Percentiles rank a stretch among this genome's conserved stretches.
Conservation (phyloP, 2,888 invertebrate genomes). For the Pantelozetes paolii region DNA sequence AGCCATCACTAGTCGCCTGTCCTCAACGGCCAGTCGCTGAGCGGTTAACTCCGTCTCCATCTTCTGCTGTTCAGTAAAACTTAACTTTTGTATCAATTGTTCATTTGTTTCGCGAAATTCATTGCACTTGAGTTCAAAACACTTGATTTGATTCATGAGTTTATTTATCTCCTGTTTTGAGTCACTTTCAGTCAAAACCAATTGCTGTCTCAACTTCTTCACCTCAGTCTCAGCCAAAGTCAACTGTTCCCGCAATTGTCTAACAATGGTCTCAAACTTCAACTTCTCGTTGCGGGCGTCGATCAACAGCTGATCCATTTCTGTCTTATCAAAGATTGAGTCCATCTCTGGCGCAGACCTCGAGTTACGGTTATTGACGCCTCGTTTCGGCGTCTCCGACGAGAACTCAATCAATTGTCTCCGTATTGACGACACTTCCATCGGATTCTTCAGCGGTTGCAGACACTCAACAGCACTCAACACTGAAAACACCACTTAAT, state of each 20-base stretch:
- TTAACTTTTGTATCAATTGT: conserved; percentile 61
- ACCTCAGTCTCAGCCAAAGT: conserved; percentile 67
- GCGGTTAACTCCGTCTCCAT: conserved; percentile 63
- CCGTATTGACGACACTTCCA: conserved; percentile 28
- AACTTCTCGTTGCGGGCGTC: conserved; percentile 65
- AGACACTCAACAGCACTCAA: neutral
- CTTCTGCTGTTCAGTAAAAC: conserved; percentile 68
- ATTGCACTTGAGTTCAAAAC: conserved; percentile 33
- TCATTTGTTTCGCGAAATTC: conserved; percentile 37
- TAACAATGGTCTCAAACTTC: conserved; percentile 57
- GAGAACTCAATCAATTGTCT: conserved; percentile 15
- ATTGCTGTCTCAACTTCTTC: conserved; percentile 63
- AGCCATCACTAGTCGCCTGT: conserved; percentile 65
- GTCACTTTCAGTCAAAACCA: conserved; percentile 54
- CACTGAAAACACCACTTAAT: too few relatives aligned
- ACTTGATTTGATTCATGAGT: conserved; percentile 31
- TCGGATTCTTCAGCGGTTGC: neutral
- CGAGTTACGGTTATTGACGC: neutral
- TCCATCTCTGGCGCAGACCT: neutral
- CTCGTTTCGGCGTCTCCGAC: neutral
- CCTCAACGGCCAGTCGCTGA: conserved; percentile 72
- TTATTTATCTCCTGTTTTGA: conserved; percentile 61
- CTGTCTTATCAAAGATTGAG: conserved; percentile 54
- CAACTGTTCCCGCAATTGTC: conserved; percentile 57
- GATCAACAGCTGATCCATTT: conserved; percentile 64